Evolutionary conservation across 2,888 invertebrate species (phyloP).

Genomic region (Polylopha cassiicola): DNA sequence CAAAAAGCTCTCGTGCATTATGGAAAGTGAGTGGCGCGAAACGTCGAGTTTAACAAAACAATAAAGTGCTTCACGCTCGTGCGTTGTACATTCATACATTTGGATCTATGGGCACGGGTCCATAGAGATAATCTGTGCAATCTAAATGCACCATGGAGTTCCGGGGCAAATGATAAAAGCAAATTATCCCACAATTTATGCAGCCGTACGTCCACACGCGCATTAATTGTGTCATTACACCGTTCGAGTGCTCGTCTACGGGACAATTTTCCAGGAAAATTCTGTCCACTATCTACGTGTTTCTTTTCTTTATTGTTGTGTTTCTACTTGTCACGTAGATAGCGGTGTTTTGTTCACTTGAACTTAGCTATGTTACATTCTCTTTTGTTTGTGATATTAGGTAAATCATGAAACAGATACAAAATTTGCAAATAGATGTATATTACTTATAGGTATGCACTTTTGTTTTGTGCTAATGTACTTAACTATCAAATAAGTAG

Average conservation of each 20-base stretch:
- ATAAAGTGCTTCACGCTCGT: slow-evolving; percentile 54
- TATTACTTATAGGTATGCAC: too few relatives aligned
- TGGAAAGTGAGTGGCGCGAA: slow-evolving; percentile 53
- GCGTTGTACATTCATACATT: slow-evolving; percentile 51
- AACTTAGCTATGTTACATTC: too few relatives aligned
- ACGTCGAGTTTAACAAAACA: slow-evolving; percentile 46
- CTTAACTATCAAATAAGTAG: too few relatives aligned
- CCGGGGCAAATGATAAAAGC: slow-evolving; percentile 11
- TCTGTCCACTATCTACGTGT: slow-evolving; percentile 15
- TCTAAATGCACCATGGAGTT: not conserved
- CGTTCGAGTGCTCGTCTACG: slow-evolving; percentile 14
- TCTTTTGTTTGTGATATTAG: too few relatives aligned
- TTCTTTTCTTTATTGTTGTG: slow-evolving; percentile 7
- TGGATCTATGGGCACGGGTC: slow-evolving; percentile 4
- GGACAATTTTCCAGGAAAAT: slow-evolving; percentile 19
- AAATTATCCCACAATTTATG: slow-evolving; percentile 7
- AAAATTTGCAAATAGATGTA: too few relatives aligned
- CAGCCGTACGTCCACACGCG: slow-evolving; percentile 6
- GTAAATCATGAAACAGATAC: too few relatives aligned
- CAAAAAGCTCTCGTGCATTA: slow-evolving; percentile 38
- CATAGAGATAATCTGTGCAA: slow-evolving; percentile 7
- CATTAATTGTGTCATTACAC: slow-evolving; percentile 19
- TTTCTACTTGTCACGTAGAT: slow-evolving; percentile 19
- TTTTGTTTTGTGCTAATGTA: too few relatives aligned
- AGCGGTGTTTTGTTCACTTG: too few relatives aligned